Base-by-base conservation (phyloP, 1,140 invertebrate species). In the Drosophila auraria region DNA sequence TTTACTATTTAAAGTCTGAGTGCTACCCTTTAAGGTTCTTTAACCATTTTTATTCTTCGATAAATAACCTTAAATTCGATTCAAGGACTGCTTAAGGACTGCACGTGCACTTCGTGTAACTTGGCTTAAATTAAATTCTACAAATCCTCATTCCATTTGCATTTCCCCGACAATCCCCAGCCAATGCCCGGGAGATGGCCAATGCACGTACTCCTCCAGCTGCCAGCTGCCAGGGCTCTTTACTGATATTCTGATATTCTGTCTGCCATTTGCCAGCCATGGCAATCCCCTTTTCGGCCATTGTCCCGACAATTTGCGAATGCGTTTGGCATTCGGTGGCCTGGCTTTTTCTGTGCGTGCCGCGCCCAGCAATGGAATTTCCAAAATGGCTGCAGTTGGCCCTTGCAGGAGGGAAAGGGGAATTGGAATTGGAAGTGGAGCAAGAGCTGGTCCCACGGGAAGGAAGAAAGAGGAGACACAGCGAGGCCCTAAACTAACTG, bases 231-330 rank as follows among this genome's bases (percentile, higher is more conserved):
- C 27, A 33, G 7, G 1, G 14, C 27, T 47, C 56, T 38, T 14
- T 17, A 42, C 30, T 23, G 54, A 27, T 51, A 42, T 73, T 38
- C 54, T 40, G 36, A 57, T 57, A 57, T 57, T 57, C 58, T 49
- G 58, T 66, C 61, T 40, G 54, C 33, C 20, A 36, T 30, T 25
- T 40, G 56, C 33, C 54, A 23, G 53, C 57, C 66, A 61, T 60
- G 64, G 53, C 65, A 71, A 75, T 59, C 75, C 50, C 65, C 49
- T 25, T 62, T 80, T 69, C 42, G 62, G 59, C 47, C 78, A 83
- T 83, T 80, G 71, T 77, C 40, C 80, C 33, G 70, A 51, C 62
- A 56, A 49, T 47, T 54, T 81, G 60, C 58, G 56, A 82, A 74
- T 82, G 80, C 71, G 59, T 69, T 63, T 45, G 47, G 25, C 51